A percentile compares a stretch with the other conserved stretches of the same genome.
phyloP scores from a whole-genome alignment of 2,797 vertebrate species.

The Pangasius macronema region DNA sequence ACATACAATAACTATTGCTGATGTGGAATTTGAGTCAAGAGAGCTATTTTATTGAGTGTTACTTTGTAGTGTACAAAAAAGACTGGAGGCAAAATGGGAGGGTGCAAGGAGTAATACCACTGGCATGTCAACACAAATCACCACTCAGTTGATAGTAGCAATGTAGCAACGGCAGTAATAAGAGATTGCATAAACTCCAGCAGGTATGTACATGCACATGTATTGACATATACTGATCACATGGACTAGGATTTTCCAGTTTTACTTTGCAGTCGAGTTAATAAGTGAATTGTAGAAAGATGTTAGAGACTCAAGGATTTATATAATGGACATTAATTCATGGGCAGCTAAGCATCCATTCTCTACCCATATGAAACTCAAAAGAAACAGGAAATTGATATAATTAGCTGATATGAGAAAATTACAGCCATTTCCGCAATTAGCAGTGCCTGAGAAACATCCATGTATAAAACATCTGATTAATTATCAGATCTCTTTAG shows the following conservation, averaged over 20 bases:
- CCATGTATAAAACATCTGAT: neutral
- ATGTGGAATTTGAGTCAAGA: neutral
- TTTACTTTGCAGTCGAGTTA: neutral
- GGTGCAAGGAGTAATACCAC: neutral
- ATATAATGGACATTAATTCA: neutral
- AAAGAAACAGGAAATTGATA: constrained; percentile 4
- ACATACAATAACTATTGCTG: neutral
- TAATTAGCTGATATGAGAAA: neutral
- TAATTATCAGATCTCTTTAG: neutral
- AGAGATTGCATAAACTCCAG: neutral
- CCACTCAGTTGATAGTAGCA: constrained; percentile 4
- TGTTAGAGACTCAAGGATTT: neutral
- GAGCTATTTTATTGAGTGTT: neutral
- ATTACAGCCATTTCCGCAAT: neutral
- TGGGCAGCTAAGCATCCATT: neutral
- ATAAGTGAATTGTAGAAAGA: neutral
- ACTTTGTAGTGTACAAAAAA: neutral
- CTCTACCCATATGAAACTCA: neutral
- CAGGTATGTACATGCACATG: constrained; percentile 3
- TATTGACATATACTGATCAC: neutral
- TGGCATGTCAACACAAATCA: constrained; percentile 4
- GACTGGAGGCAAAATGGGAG: neutral
- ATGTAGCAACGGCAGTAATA: neutral
- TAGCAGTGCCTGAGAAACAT: neutral
- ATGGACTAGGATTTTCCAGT: neutral